These are phyloP conservation scores for Bombylius discolor DNA, from an alignment of 2,888 invertebrate genomes.

Conservation along the genomic window DNA sequence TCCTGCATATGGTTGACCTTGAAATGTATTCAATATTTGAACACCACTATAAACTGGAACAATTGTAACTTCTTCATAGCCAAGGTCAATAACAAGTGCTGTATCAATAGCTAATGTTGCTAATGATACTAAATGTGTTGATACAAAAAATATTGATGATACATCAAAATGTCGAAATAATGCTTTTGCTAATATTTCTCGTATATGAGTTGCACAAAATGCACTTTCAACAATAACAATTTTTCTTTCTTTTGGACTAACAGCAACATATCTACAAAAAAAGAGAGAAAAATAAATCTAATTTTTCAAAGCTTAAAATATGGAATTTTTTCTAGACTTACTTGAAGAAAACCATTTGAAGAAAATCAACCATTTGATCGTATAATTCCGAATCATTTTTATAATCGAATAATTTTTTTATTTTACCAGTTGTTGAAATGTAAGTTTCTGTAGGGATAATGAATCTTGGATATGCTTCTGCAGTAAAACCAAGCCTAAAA, in stretches of 20 bases:
- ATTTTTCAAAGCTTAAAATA: background rate
- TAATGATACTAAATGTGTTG: conserved; percentile 71
- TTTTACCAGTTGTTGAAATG: conserved; percentile 47
- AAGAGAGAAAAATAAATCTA: background rate
- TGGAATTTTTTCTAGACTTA: conserved; percentile 27
- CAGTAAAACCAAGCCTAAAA: conserved; percentile 78
- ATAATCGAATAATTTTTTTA: conserved; percentile 53
- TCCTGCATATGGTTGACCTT: conserved; percentile 66
- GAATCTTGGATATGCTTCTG: conserved; percentile 76
- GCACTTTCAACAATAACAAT: conserved; percentile 87
- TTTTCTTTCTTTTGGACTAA: conserved; percentile 86
- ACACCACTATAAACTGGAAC: conserved; percentile 79
- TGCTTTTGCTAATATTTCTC: conserved; percentile 80
- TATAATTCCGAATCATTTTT: conserved; percentile 56
- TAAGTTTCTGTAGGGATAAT: conserved; percentile 70
- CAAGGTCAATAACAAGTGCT: conserved; percentile 76
- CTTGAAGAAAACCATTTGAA: conserved; percentile 82
- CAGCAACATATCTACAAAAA: conserved; percentile 59
- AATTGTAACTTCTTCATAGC: conserved; percentile 69
- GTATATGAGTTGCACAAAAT: conserved; percentile 63
- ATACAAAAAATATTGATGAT: conserved; percentile 66
- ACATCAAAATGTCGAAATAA: conserved; percentile 89
- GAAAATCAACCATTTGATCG: conserved; percentile 73
- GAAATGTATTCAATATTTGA: conserved; percentile 72
- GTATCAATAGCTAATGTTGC: conserved; percentile 71